Evolutionary conservation across 2,113 vertebrate genomes (phyloP), one percentile per base, ranked within the genome.

Genomic region (Pogona vitticeps): DNA sequence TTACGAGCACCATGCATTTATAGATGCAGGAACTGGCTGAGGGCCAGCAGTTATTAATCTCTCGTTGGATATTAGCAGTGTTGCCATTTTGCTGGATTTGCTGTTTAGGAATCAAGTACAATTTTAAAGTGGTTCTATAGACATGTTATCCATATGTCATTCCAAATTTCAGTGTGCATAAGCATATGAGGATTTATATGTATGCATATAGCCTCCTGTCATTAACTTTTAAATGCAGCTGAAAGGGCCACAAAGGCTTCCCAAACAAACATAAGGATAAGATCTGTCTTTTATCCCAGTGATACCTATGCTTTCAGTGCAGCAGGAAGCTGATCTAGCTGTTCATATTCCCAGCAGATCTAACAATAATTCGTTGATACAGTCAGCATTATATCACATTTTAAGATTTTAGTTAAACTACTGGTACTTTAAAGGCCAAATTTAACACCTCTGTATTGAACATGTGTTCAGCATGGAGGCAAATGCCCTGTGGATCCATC

Each of bases 361-460:
- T 73, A 21, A 9, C 33, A 33, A 40, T 36, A 21, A 23, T 63
- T 21, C 38, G 76, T 40, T 63, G 15, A 14, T 2, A 23, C n/a
- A 59, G 23, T 10, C 14, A 36, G 20, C 46, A 12, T 17, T 59
- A 21, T 40, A 33, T 61, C 61, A 38, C 33, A 63, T 63, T 63
- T 20, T 80, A 26, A 38, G 5, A 38, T 28, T 59, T 63, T 15
- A 31, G 15, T 33, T 38, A 79, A 80, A 23, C 0, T 0, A 20
- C 1, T 12, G 15, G 1, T 20, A 71, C 6, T 82, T 72, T 72
- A 73, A 31, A 52, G 40, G 71, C 83, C 17, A 33, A n/a, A 52
- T 28, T 36, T 14, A 79, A 40, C 2, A 1, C 14, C 3, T 59
- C 9, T n/a, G 31, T 3, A 63, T n/a, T n/a, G n/a, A n/a, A n/a